Base-by-base conservation (phyloP, 2,113 vertebrate species). In the Misgurnus anguillicaudatus region DNA sequence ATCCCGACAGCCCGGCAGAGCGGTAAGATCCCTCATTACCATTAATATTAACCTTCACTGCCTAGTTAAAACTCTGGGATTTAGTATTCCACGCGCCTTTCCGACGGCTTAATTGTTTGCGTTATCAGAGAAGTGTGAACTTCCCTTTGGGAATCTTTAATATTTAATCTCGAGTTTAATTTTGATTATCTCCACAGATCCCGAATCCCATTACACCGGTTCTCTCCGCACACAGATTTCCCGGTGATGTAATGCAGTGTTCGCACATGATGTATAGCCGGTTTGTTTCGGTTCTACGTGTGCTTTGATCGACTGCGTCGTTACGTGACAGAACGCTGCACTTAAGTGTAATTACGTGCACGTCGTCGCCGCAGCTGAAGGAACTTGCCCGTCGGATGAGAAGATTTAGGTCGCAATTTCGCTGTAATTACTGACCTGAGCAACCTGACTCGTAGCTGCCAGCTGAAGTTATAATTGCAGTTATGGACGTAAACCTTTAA, bases 1-100 rank as follows among this genome's bases (percentile, higher is more conserved):
- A 99, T 89, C 94, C 95, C 19, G 97, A 99, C 94, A 99, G 97
- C 73, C 97, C 97, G 0, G 97, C 98, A 0, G 98, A 99, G 92
- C 96, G 97, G 98, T 98, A 85, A 93, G n/a, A 1, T 70, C 79
- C 2, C 60, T 10, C 6, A 24, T 19, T 5, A 55, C 8, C 17
- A 9, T 17, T 69, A 36, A 31, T 69, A 75, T 70, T 78, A 17
- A 78, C 39, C 66, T 48, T 55, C 57, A 16, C 8, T 39, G 39
- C 31, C 71, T 41, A 42, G 68, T 76, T 76, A 60, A 72, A 78
- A 42, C 51, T 53, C 4, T 38, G 14, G 42, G 16, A 38, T 45
- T 68, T 55, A 38, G 51, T 77, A 72, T 58, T 55, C 61, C 24
- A 17, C 14, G 45, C 17, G 10, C n/a, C 62, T n/a, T 9, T 74